Evolutionary conservation across 35 echinoderm and acorn worm species (phyloP).

Genomic region (Ophiothrix spiculata): DNA sequence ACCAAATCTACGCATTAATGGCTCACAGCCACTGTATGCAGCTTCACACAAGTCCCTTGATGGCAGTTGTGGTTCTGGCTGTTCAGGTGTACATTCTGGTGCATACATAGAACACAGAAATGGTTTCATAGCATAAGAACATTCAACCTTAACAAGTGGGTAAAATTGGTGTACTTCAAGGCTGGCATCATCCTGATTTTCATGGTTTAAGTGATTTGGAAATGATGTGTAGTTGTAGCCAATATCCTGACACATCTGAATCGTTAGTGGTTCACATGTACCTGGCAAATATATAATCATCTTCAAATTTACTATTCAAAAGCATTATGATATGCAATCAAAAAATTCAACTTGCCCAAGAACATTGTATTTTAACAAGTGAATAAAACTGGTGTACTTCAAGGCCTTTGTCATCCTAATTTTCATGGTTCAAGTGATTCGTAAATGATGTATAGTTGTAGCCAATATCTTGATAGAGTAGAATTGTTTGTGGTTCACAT

Average conservation of each 20-base stretch:
- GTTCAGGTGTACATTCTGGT: constrained; percentile 22
- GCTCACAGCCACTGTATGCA: constrained; percentile 45
- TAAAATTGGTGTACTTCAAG: constrained; percentile 57
- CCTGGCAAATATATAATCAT: neutral
- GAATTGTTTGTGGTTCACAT: too few relatives aligned
- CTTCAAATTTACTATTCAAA: too few relatives aligned
- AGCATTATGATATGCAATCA: too few relatives aligned
- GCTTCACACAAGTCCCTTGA: constrained; percentile 53
- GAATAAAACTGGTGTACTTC: too few relatives aligned
- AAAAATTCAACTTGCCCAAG: too few relatives aligned
- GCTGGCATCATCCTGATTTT: constrained; percentile 39
- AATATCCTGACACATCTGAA: constrained; percentile 45
- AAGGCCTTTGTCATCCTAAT: too few relatives aligned
- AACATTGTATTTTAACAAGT: too few relatives aligned
- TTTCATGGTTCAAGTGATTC: too few relatives aligned
- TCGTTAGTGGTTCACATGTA: constrained; percentile 47
- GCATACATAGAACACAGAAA: constrained; percentile 65
- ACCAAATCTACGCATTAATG: constrained; percentile 61
- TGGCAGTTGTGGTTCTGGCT: neutral
- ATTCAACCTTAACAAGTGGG: constrained; percentile 52
- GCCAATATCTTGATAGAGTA: too few relatives aligned
- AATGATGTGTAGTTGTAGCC: constrained; percentile 38
- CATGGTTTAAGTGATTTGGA: constrained; percentile 43
- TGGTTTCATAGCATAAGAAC: constrained; percentile 39
- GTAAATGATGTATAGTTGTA: too few relatives aligned